Percentiles rank a stretch among this genome's conserved stretches.
phyloP scores from a whole-genome alignment of 2,888 invertebrate genomes.

The Masnerella sp. region DNA sequence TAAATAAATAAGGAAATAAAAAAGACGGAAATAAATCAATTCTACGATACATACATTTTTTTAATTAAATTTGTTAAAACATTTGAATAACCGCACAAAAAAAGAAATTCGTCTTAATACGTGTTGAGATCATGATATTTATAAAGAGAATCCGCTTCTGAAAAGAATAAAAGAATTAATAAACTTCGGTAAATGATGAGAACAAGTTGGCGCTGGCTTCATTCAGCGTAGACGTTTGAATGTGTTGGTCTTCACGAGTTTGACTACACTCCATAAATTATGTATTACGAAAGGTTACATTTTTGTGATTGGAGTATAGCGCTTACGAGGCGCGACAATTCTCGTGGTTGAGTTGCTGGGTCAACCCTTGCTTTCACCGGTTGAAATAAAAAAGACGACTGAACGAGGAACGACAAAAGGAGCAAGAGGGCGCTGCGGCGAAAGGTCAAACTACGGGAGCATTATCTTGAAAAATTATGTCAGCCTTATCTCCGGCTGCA shows the following conservation, averaged over 20 bases:
- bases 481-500: constrained; percentile 71
- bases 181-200: too few relatives aligned
- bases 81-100: too few relatives aligned
- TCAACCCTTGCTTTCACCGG: constrained; percentile 65
- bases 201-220: too few relatives aligned
- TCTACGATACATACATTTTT: too few relatives aligned
- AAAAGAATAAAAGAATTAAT: constrained; percentile 1
- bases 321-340: constrained; percentile 47
- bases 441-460: constrained; percentile 55
- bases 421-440: constrained; percentile 41
- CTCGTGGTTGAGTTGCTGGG: constrained; percentile 63
- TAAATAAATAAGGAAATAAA: too few relatives aligned
- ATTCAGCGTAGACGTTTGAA: not conserved
- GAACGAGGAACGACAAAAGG: constrained; percentile 54
- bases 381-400: constrained; percentile 62
- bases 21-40: too few relatives aligned
- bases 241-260: not conserved
- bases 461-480: constrained; percentile 75
- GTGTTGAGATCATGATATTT: too few relatives aligned
- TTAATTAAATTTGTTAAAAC: too few relatives aligned
- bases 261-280: constrained; percentile 6
- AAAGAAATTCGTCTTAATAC: too few relatives aligned
- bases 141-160: too few relatives aligned
- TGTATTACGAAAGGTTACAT: constrained; percentile 13
- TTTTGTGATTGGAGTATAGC: constrained; percentile 13